phyloP scores from a whole-genome alignment of 2,888 invertebrate genomes.

The Graphium colonna region DNA sequence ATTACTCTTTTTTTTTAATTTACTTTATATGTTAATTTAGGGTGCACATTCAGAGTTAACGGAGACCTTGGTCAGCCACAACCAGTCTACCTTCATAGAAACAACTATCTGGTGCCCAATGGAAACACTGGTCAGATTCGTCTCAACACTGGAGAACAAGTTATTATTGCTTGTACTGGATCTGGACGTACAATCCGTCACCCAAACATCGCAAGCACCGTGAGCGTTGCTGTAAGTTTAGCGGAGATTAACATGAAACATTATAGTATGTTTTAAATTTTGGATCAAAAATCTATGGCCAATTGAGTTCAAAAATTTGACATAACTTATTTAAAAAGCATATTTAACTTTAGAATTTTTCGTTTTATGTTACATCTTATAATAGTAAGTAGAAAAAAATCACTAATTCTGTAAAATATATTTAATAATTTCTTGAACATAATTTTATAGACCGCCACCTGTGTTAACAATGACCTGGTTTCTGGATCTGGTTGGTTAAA shows the following conservation, averaged over 20 bases:
- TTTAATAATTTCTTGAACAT: too few species aligned
- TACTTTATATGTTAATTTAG: slow-evolving; percentile 28
- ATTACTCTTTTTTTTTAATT: too few species aligned
- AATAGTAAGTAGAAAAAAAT: too few species aligned
- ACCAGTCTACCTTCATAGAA: slow-evolving; percentile 74
- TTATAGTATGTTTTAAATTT: too few species aligned
- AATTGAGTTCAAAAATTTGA: too few species aligned
- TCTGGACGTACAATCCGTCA: slow-evolving; percentile 46
- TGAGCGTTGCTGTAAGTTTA: slow-evolving; percentile 46
- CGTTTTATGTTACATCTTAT: too few species aligned
- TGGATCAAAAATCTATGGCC: too few species aligned
- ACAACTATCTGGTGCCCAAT: slow-evolving; percentile 44
- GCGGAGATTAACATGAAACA: too few species aligned
- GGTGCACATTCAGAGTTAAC: slow-evolving; percentile 62
- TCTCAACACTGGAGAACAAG: slow-evolving; percentile 45
- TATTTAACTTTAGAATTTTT: too few species aligned
- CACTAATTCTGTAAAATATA: too few species aligned
- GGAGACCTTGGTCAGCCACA: slow-evolving; percentile 77
- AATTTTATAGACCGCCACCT: slow-evolving; percentile 60
- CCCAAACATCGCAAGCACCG: slow-evolving; percentile 41
- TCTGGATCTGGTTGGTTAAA: slow-evolving; percentile 53
- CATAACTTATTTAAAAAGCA: too few species aligned
- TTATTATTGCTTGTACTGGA: slow-evolving; percentile 51
- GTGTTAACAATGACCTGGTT: slow-evolving; percentile 46
- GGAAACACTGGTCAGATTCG: slow-evolving; percentile 50